A percentile compares a stretch with the other conserved stretches of the same genome.
These are phyloP conservation scores for Euura saliciscinereae DNA, from an alignment of 1,140 invertebrate genomes.

Conservation along the genomic window DNA sequence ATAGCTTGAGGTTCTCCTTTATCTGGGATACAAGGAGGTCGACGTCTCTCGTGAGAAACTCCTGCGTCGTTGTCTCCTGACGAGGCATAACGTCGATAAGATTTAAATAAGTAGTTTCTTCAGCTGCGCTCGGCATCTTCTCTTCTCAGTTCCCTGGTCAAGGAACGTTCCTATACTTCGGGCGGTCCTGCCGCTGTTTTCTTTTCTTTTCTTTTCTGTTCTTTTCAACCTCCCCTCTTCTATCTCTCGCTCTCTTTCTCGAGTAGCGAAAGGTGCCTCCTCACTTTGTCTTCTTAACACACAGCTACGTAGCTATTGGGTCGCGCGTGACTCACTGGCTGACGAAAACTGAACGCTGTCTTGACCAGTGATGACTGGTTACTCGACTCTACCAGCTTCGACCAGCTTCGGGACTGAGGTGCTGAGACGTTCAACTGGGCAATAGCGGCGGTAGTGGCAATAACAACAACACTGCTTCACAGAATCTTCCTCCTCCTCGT, in stretches of 20 bases:
- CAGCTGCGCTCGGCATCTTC: constrained; percentile 51
- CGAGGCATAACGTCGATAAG: constrained; percentile 50
- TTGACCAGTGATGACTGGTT: background rate
- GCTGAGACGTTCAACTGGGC: background rate
- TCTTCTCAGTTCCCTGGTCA: background rate
- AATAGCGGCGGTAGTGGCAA: background rate
- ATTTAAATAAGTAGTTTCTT: constrained; percentile 52
- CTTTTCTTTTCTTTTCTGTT: too few relatives aligned
- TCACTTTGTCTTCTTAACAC: too few relatives aligned
- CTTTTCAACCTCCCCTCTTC: too few relatives aligned
- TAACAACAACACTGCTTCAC: background rate
- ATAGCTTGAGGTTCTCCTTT: constrained; percentile 71
- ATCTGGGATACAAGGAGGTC: constrained; percentile 74
- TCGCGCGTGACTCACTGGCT: background rate
- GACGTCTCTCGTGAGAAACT: constrained; percentile 63
- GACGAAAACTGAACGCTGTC: background rate
- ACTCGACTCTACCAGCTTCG: background rate
- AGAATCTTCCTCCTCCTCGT: background rate
- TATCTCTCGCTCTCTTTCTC: too few relatives aligned
- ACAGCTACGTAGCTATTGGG: background rate
- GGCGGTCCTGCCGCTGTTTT: too few relatives aligned
- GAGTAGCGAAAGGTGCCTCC: too few relatives aligned
- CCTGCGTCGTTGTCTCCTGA: constrained; percentile 41
- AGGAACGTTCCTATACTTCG: too few relatives aligned
- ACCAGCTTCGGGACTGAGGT: background rate